phyloP scores from a whole-genome alignment of 2,113 vertebrate species.

The Sminthopsis crassicaudata region DNA sequence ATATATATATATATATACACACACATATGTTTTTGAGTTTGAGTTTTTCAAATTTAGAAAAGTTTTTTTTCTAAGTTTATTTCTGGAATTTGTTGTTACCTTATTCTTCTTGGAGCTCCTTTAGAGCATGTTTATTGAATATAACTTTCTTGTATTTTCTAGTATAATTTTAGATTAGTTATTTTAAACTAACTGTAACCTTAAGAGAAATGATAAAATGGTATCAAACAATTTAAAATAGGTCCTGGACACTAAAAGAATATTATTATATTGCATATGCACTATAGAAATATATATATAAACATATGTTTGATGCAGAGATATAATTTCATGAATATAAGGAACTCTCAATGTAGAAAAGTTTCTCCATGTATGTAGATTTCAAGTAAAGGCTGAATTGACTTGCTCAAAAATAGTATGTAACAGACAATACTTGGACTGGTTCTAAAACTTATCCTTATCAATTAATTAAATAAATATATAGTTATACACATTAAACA shows the following conservation, averaged over 20 bases:
- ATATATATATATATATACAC: background rate
- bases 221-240: conserved; percentile 18
- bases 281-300: background rate
- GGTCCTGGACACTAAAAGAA: background rate
- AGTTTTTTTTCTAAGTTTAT: background rate
- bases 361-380: background rate
- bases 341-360: background rate
- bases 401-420: background rate
- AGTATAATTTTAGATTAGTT: conserved; percentile 10
- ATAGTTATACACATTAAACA: background rate
- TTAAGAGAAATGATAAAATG: conserved; percentile 49
- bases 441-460: background rate
- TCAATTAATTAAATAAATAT: background rate
- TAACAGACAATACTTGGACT: background rate
- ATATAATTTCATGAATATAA: background rate
- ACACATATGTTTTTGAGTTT: no score
- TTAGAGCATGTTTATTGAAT: background rate
- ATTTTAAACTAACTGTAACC: conserved; percentile 11
- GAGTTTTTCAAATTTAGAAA: background rate
- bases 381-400: background rate
- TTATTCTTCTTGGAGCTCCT: background rate
- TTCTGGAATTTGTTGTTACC: conserved; percentile 15
- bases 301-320: background rate
- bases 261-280: background rate
- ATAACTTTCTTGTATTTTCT: conserved; percentile 14